These are phyloP conservation scores for Ptychochromis oligacanthus DNA, from an alignment of 2,113 vertebrate genomes.

Conservation along the genomic window DNA sequence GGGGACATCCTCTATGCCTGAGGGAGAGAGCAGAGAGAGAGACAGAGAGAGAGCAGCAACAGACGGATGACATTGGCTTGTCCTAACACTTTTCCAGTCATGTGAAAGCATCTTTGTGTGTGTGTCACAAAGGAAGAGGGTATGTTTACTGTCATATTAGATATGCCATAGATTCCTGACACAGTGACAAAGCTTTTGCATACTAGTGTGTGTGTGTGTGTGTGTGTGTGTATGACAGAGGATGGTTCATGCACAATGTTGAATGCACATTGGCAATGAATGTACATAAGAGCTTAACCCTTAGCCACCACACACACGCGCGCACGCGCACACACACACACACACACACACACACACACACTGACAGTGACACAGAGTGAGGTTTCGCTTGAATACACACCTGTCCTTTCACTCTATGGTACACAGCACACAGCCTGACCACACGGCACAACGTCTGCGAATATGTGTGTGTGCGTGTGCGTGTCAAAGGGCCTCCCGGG, in stretches of 20 bases:
- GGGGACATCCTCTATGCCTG: slow-evolving; percentile 10
- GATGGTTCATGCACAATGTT: slow-evolving; percentile 5
- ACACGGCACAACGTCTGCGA: slow-evolving; percentile 38
- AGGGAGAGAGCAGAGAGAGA: not conserved
- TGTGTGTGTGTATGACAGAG: slow-evolving; percentile 2
- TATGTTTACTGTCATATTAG: slow-evolving; percentile 17
- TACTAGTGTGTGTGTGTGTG: not conserved
- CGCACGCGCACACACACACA: slow-evolving; percentile 5
- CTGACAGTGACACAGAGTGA: slow-evolving; percentile 58
- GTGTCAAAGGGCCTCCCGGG: slow-evolving; percentile 40
- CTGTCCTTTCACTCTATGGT: slow-evolving; percentile 67
- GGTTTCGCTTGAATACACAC: slow-evolving; percentile 71
- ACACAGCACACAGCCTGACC: slow-evolving; percentile 60
- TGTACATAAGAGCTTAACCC: slow-evolving; percentile 38
- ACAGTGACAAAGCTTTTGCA: slow-evolving; percentile 22
- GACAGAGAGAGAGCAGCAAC: not conserved
- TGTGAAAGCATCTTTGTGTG: slow-evolving; percentile 12
- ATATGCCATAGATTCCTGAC: slow-evolving; percentile 32
- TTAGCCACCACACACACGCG: slow-evolving; percentile 17
- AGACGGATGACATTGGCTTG: slow-evolving; percentile 33
- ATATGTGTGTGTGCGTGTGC: slow-evolving; percentile 31
- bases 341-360: slow-evolving; percentile 21
- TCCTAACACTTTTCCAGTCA: slow-evolving; percentile 36
- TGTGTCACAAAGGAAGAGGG: not conserved
- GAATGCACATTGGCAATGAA: slow-evolving; percentile 39